Evolutionary conservation across 2,797 vertebrate species (phyloP), one percentile per base, ranked within the genome.

Genomic region (Girardinus metallicus): DNA sequence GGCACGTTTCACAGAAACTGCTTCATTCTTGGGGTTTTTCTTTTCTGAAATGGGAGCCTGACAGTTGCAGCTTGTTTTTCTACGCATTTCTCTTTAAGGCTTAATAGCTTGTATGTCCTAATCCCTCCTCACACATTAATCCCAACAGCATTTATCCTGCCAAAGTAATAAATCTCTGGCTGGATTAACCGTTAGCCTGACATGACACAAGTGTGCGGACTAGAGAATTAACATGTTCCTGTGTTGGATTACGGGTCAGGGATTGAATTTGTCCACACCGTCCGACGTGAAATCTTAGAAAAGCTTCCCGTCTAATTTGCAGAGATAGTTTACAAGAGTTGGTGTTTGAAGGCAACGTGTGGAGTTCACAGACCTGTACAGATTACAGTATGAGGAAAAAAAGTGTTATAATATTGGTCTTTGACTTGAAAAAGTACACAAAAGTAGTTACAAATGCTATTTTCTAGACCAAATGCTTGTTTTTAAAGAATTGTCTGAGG

Each of bases 151-250:
- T 71, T 82, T 4, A 60, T 60, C 23, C 84, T 86, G 85, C 89
- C 88, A 87, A 76, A 76, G 76, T 46, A 73, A 88, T 89, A 89
- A 86, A 86, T 89, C 83, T 81, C 66, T 75, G 79, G 44, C 46
- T 81, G 86, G 88, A 90, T 91, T 89, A 90, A 84, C 83, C 80
- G 80, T 80, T 81, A 80, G 49, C 78, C 76, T 78, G 66, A 71
- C 31, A 46, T 84, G 83, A 80, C 73, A 79, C 60, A 10, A 12
- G 66, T 83, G 73, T 77, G 73, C 46, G 78, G 66, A 55, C 41
- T 10, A 43, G 44, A 49, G 91, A 88, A 89, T 76, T 76, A 29
- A 31, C 89, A 89, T 91, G 93, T 75, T 51, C 71, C 68, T 75
- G 46, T 66, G 43, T 44, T 71, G 79, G 84, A 60, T 80, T 71